Conservation (phyloP, 1,140 invertebrate genomes). For the Rhagoletis pomonella region DNA sequence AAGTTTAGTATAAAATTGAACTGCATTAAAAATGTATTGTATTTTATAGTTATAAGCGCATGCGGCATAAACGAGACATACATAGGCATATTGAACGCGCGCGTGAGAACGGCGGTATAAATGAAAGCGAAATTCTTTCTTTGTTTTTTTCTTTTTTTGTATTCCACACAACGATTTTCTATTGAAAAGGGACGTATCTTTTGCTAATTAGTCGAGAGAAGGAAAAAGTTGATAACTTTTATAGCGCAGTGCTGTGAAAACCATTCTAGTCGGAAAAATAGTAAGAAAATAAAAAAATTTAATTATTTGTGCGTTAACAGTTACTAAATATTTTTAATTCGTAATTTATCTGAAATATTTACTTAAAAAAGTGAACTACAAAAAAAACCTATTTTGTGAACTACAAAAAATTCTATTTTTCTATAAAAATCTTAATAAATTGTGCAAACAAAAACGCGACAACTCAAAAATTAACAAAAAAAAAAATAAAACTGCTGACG, state of each 20-base stretch:
- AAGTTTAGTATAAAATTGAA: constrained; percentile 49
- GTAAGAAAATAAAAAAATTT: neutral
- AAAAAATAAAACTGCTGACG: neutral
- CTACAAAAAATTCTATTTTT: no score
- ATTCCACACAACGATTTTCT: neutral
- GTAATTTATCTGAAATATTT: no score
- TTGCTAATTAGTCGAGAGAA: no score
- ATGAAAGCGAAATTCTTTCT: neutral
- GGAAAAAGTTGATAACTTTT: neutral
- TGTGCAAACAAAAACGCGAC: no score
- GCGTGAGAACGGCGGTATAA: neutral
- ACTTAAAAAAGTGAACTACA: no score
- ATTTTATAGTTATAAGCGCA: neutral
- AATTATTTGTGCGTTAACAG: neutral
- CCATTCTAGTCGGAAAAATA: neutral
- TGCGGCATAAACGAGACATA: constrained; percentile 9
- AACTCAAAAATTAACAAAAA: no score
- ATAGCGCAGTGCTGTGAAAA: neutral
- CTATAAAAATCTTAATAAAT: no score
- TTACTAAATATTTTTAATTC: neutral
- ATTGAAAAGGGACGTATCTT: neutral
- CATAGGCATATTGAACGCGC: neutral
- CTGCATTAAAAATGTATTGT: constrained; percentile 26
- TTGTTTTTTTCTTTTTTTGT: neutral
- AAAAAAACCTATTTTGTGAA: no score